Evolutionary conservation across 2,888 invertebrate species (phyloP), one percentile per base, ranked within the genome.

Genomic region (Xylota segnis): DNA sequence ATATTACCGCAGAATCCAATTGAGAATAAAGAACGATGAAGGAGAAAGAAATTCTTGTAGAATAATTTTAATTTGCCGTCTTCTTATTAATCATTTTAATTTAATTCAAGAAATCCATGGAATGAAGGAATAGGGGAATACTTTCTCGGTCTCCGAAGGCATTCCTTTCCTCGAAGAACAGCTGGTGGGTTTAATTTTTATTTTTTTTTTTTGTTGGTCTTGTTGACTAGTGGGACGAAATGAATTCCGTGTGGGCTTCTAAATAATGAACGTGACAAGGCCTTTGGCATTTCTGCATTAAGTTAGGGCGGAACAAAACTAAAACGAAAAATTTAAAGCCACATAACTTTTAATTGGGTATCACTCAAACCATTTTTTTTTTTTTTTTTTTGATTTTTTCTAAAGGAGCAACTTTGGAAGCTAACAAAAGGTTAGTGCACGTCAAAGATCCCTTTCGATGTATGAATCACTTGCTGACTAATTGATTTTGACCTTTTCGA

Each of bases 11-110:
- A 45, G 16, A 16, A 45, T 45, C 45, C 45, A 45, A 43, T 43
- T 14, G 14, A 43, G 14, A 43, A 43, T 4, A 43, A 43, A 43
- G 14, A 6, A 45, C 23, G 23, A 23, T 23, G 14, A 45, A 45
- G 45, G 45, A 45, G 7, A 40, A n/a, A n/a, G 7, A 45, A 45
- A 45, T 45, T 45, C 45, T 45, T 16, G 14, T 16, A 45, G 16
- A 12, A 45, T 45, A 45, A 16, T 45, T 16, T 45, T 45, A 45
- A 45, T 45, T 45, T 45, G 14, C 16, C 45, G 45, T 45, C 16
- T 45, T 45, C 45, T 16, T 45, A 45, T 45, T 45, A 45, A 45
- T 45, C 45, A 45, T 45, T 45, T 45, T 45, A 45, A 45, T 45
- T 45, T 45, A 16, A 45, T 45, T 45, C 45, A 14, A 16, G 16